Evolutionary conservation across 2,888 invertebrate species (phyloP), one percentile per base, ranked within the genome.

Genomic region (Pammene aurita): DNA sequence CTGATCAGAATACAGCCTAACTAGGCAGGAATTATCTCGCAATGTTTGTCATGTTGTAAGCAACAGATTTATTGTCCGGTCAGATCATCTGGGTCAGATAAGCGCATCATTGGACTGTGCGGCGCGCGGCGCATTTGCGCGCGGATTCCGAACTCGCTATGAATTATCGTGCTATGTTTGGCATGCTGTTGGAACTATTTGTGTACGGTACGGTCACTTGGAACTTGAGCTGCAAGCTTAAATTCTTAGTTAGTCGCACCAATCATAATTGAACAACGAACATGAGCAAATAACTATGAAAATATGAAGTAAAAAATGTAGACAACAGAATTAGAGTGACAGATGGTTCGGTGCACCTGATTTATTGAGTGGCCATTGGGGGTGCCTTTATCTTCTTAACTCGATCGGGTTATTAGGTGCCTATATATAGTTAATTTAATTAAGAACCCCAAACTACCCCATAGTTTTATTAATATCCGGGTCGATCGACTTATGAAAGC

Each of bases 51-150:
- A 50, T 62, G 62, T 62, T 41, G 62, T 18, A 61, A 61, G 38
- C 61, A 41, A 52, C 18, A 52, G 50, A 52, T 62, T 62, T 62
- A 62, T 62, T 62, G 62, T 16, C 38, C 41, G n/a, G 13, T 50
- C 48, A 11, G 63, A 63, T 55, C 42, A 54, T 63, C 61, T 58
- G 26, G 63, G 38, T 35, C 52, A 38, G 63, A 64, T 68, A 68
- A 68, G 67, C n/a, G 52, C 48, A 57, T 68, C 63, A 42, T 16
- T 57, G 57, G 63, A 44, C 63, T 50, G 56, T 34, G 54, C 62
- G 34, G 46, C 46, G 38, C 48, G 14, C 26, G 42, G 46, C 13
- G 16, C 16, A 18, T 54, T 26, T 48, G 46, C 5, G 9, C 54
- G 56, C 34, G 67, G 56, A 68, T 68, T 50, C 57, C 63, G 16